Evolutionary conservation across 2,888 invertebrate genomes (phyloP).

Genomic region (Meteorus colon): DNA sequence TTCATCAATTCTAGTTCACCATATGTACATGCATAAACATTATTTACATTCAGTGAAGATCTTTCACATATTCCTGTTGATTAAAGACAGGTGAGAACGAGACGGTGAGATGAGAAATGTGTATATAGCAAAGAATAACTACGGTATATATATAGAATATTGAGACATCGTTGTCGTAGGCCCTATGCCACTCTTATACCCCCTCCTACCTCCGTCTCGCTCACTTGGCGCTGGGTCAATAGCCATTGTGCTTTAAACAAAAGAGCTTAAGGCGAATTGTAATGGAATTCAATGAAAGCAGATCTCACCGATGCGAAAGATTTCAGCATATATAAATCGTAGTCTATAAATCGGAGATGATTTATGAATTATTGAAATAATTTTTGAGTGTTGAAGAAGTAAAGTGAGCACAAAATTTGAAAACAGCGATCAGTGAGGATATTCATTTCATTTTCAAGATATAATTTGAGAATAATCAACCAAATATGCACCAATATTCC

Average conservation of each 20-base stretch:
- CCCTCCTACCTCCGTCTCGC: not conserved
- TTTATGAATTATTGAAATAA: slow-evolving; percentile 55
- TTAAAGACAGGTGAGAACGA: not conserved
- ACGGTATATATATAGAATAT: not conserved
- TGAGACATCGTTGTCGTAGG: not conserved
- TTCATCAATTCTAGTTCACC: too few species aligned
- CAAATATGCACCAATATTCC: too few species aligned
- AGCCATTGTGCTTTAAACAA: slow-evolving; percentile 69
- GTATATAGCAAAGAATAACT: not conserved
- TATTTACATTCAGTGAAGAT: not conserved
- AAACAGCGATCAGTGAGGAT: too few species aligned
- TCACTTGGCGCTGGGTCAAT: slow-evolving; percentile 56
- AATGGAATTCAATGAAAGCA: slow-evolving; percentile 68
- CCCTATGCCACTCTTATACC: not conserved
- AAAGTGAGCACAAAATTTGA: not conserved
- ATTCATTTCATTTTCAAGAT: too few species aligned
- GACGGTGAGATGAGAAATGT: not conserved
- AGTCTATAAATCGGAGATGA: slow-evolving; percentile 24
- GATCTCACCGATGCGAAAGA: slow-evolving; percentile 47
- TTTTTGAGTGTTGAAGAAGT: not conserved
- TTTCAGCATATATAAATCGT: slow-evolving; percentile 41
- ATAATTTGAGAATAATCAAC: too few species aligned
- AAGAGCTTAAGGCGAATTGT: slow-evolving; percentile 61
- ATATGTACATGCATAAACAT: not conserved
- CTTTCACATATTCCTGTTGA: not conserved